A percentile compares a stretch with the other conserved stretches of the same genome.
Evolutionary conservation across 2,888 invertebrate genomes (phyloP).

Genomic region (Drosophila yooni): DNA sequence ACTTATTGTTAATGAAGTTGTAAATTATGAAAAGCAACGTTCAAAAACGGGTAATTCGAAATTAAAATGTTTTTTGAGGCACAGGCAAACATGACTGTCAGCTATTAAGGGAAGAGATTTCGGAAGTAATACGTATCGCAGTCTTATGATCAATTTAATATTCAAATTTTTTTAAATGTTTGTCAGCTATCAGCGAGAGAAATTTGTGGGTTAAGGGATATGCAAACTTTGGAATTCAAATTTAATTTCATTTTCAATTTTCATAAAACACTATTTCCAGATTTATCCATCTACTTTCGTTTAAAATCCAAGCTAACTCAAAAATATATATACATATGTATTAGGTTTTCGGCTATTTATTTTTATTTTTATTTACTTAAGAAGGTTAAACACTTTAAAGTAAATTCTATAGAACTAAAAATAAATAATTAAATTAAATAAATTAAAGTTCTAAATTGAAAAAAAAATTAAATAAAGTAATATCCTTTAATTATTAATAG

Average conservation of each 20-base stretch:
- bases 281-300: neutral
- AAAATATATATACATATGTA: too few relatives aligned
- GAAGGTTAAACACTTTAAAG: too few relatives aligned
- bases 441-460: neutral
- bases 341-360: too few relatives aligned
- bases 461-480: too few relatives aligned
- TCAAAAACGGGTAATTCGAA: conserved; percentile 10
- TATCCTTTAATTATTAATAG: too few relatives aligned
- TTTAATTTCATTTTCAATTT: neutral
- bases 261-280: neutral
- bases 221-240: neutral
- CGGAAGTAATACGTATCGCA: neutral
- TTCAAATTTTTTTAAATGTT: neutral
- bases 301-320: too few relatives aligned
- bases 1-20: conserved; percentile 65
- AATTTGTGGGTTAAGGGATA: neutral
- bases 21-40: conserved; percentile 49
- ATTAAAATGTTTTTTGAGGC: conserved; percentile 8
- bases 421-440: too few relatives aligned
- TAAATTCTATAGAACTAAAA: too few relatives aligned
- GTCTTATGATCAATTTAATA: neutral
- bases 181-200: neutral
- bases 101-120: neutral
- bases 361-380: too few relatives aligned
- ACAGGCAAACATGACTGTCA: conserved; percentile 3